Percentiles rank a stretch among this genome's conserved stretches.
These are phyloP conservation scores for Tapera naevia DNA, from an alignment of 2,797 vertebrate genomes.

Conservation along the genomic window DNA sequence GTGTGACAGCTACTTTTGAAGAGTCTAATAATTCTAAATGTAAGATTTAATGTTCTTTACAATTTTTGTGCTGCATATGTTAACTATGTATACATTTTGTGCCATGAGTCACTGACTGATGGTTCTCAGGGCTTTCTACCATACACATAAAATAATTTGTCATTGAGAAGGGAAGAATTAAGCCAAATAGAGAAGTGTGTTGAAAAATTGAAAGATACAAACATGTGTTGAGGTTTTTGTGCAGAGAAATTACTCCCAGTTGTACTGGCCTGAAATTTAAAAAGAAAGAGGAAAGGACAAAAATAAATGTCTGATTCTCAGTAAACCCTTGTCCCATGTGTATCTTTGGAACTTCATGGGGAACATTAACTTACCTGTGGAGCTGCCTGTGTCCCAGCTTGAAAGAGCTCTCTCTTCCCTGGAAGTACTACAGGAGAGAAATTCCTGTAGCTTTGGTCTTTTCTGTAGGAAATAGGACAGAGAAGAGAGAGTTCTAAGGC, in stretches of 20 bases:
- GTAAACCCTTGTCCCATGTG: not conserved
- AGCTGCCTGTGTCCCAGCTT: not conserved
- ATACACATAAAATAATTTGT: not conserved
- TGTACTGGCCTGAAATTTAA: not conserved
- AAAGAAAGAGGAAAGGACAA: not conserved
- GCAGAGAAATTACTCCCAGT: not conserved
- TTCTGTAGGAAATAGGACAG: not conserved
- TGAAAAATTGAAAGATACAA: not conserved
- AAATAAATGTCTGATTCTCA: not conserved
- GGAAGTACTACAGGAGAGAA: not conserved
- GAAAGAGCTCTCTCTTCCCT: not conserved
- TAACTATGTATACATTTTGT: not conserved
- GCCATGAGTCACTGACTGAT: not conserved
- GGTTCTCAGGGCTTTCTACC: not conserved
- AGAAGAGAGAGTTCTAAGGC: not conserved
- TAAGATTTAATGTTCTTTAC: not conserved
- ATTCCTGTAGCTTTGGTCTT: not conserved
- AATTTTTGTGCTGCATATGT: not conserved
- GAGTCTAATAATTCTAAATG: conserved; percentile 2
- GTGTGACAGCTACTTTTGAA: not conserved
- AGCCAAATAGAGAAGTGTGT: not conserved
- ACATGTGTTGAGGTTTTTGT: not conserved
- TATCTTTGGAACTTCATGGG: not conserved
- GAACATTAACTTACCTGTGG: not conserved
- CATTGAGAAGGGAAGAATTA: not conserved